phyloP scores from a whole-genome alignment of 1,140 invertebrate genomes.

The Conopomorpha cramerella region DNA sequence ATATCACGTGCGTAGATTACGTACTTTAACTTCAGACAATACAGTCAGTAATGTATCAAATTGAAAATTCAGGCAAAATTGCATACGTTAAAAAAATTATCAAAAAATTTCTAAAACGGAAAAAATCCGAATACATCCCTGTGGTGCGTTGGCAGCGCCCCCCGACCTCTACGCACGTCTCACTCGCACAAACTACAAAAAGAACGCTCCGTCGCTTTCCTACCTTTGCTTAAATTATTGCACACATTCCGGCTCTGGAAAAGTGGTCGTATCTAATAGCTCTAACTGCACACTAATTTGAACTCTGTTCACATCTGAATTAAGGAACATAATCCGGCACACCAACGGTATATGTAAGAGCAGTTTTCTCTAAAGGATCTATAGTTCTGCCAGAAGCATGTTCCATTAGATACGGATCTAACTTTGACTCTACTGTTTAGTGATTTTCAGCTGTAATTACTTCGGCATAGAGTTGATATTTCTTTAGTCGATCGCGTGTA shows the following conservation, averaged over 20 bases:
- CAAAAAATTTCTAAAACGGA: constrained; percentile 9
- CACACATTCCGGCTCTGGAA: constrained; percentile 30
- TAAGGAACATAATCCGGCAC: too few relatives aligned
- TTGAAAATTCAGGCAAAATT: too few relatives aligned
- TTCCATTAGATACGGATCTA: constrained; percentile 40
- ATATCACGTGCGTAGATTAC: too few relatives aligned
- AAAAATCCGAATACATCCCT: constrained; percentile 23
- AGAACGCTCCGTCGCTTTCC: constrained; percentile 53
- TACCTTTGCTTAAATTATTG: constrained; percentile 59
- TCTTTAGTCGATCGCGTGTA: constrained; percentile 7
- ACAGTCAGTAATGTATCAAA: too few relatives aligned
- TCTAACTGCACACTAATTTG: constrained; percentile 15
- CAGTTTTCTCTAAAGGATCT: constrained; percentile 42
- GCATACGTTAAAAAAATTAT: too few relatives aligned
- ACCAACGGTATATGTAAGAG: constrained; percentile 27
- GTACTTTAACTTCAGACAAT: too few relatives aligned
- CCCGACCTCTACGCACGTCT: constrained; percentile 54
- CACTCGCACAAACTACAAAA: constrained; percentile 59
- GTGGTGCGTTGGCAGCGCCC: constrained; percentile 47
- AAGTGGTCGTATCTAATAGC: constrained; percentile 25
- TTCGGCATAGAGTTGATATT: constrained; percentile 16
- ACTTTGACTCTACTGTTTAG: constrained; percentile 13
- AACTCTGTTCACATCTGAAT: constrained; percentile 16
- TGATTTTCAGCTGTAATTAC: constrained; percentile 15
- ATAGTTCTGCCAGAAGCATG: constrained; percentile 32